Evolutionary conservation across 2,113 vertebrate genomes (phyloP).

Genomic region (Diphyllodes magnificus): DNA sequence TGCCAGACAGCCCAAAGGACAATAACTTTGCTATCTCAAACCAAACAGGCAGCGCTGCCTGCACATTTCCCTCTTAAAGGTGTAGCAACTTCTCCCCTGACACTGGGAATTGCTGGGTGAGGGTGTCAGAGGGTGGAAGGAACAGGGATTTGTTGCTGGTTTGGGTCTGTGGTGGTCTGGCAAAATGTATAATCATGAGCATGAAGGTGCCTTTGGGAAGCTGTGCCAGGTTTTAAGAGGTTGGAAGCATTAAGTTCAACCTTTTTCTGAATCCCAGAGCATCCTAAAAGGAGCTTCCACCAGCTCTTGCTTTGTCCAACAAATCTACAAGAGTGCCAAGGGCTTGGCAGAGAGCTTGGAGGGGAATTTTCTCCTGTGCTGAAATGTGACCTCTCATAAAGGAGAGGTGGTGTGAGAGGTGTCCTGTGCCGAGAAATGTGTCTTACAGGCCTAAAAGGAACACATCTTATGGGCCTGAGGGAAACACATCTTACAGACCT

Average conservation of each 20-base stretch:
- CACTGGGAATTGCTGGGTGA: not conserved
- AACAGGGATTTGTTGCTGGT: not conserved
- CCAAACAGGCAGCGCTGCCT: not conserved
- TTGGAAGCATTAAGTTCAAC: not conserved
- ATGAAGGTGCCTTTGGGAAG: not conserved
- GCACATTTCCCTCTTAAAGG: not conserved
- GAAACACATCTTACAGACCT: not conserved
- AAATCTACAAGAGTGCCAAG: not conserved
- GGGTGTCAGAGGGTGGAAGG: not conserved
- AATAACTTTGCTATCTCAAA: conserved; percentile 27
- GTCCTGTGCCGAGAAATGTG: not conserved
- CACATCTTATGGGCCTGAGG: not conserved
- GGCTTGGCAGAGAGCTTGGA: not conserved
- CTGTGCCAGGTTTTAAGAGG: not conserved
- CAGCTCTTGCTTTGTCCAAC: not conserved
- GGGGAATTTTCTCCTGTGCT: not conserved
- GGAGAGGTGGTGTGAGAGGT: not conserved
- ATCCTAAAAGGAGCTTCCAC: not conserved
- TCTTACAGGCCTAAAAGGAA: not conserved
- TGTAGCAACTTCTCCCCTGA: not conserved
- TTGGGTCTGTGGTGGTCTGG: not conserved
- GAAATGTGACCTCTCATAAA: not conserved
- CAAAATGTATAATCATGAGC: accelerated
- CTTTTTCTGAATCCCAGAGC: not conserved
- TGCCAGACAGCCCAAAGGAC: conserved; percentile 50